Evolutionary conservation across 1,140 invertebrate genomes (phyloP), one percentile per base, ranked within the genome.

Genomic region (Drosophila tristis): DNA sequence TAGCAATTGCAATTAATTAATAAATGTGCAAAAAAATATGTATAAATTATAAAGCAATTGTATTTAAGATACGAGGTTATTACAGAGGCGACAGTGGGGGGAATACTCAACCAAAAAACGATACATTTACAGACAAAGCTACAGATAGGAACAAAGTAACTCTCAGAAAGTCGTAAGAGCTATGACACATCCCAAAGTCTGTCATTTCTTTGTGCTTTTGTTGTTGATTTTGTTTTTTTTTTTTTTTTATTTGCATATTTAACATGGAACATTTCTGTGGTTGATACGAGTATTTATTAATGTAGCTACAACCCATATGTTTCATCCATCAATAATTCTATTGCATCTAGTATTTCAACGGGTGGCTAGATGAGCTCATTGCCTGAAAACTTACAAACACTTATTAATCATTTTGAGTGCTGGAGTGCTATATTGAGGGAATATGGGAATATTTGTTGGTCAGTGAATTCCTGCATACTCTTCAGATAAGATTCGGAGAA

Each of bases 1-100:
- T 9, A 13, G 60, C 29, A 72, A 72, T 71, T 73, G 70, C 45
- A 63, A 56, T 56, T 74, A 74, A 56, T 74, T 63, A 56, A 29
- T 44, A 63, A 51, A 55, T 44, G 45, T 74, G n/a, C 35, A 49
- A 39, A 16, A 55, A 55, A 55, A 62, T 62, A 55, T 23, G 60
- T 45, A 72, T 23, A 53, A 47, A 45, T 26, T 23, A 26, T 35
- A 15, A 23, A 15, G n/a, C 23, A 50, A 6, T 16, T 13, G 6
- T 29, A 45, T 26, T n/a, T 16, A 25, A n/a, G 8, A 11, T n/a
- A 29, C 11, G 31, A 64, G 20, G 39, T 45, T 61, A 16, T 16
- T 48, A 29, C 31, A 15, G 60, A 63, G 6, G 23, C 20, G 1
- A 20, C 20, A 20, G 20, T 20, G 16, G 16, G 16, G 16, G 16